A percentile compares a stretch with the other conserved stretches of the same genome.
phyloP scores from a whole-genome alignment of 2,888 invertebrate species.

The Tetanocera ferruginea region DNA sequence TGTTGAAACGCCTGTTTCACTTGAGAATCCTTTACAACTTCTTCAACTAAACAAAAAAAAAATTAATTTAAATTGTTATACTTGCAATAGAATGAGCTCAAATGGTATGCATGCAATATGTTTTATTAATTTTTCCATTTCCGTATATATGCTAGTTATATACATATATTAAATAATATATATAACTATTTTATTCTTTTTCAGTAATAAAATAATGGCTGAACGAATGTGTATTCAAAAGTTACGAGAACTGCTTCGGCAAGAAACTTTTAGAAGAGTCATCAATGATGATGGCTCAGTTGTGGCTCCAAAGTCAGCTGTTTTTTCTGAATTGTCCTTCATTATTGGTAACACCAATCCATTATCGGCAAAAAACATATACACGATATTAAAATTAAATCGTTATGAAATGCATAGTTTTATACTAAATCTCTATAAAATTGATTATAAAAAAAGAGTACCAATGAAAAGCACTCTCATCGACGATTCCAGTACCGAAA shows the following conservation, averaged over 20 bases:
- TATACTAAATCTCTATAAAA: background rate
- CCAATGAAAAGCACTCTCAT: background rate
- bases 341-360: background rate
- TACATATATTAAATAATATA: too few species aligned
- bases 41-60: too few species aligned
- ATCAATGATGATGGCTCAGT: constrained; percentile 2
- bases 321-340: background rate
- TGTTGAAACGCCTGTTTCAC: too few species aligned
- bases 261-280: background rate
- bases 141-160: too few species aligned
- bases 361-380: constrained; percentile 7
- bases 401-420: constrained; percentile 1
- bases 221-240: constrained; percentile 4
- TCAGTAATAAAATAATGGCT: background rate
- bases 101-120: too few species aligned
- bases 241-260: background rate
- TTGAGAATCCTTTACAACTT: too few species aligned
- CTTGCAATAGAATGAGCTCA: too few species aligned
- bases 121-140: too few species aligned
- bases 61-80: too few species aligned
- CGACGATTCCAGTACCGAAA: background rate
- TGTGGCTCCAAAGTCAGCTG: background rate
- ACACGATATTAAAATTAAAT: background rate
- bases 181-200: too few species aligned
- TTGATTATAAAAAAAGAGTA: background rate